Base-by-base conservation (phyloP, 2,113 vertebrate genomes). In the Prolemur simus region DNA sequence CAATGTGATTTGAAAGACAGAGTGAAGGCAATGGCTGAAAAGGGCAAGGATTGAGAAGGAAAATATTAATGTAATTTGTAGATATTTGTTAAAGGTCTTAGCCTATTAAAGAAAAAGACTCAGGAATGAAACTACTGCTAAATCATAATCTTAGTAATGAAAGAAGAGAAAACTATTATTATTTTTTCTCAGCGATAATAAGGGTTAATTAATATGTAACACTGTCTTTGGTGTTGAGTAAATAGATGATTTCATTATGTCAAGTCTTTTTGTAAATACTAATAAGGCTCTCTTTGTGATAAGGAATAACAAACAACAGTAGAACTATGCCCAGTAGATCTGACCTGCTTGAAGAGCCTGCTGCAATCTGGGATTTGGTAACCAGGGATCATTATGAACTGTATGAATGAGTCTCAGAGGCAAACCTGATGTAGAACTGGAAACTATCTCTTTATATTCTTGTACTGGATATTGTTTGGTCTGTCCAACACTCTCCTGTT, bases 71-170 rank as follows among this genome's bases (percentile, higher is more conserved):
- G 45, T 56, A 77, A 27, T 66, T 89, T 97, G 92, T 69, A 87
- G 60, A 84, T 84, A 95, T 71, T 94, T 97, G 87, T 91, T 93
- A 96, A 92, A 97, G 39, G 89, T 89, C 87, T 87, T 6, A 73
- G 39, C 17, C 39, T 86, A 69, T 94, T 93, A 94, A 86, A 69
- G 39, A 95, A 88, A 82, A 52, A 74, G 89, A 54, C 21, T 34
- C 34, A 49, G 25, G 18, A 91, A 71, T 68, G 9, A n/a, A 78
- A 71, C 58, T 82, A 17, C 54, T n/a, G 8, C 54, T 94, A 69
- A 95, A 89, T 96, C 66, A 49, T 3, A 89, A 87, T 58, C 49
- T 91, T 63, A 56, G 14, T 66, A 89, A 87, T 76, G 17, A 76
- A 94, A 93, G 18, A 76, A 81, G 69, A 68, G 21, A 88, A 21